Conservation (phyloP, 2,888 invertebrate genomes). For the Melinopterus prodromus region DNA sequence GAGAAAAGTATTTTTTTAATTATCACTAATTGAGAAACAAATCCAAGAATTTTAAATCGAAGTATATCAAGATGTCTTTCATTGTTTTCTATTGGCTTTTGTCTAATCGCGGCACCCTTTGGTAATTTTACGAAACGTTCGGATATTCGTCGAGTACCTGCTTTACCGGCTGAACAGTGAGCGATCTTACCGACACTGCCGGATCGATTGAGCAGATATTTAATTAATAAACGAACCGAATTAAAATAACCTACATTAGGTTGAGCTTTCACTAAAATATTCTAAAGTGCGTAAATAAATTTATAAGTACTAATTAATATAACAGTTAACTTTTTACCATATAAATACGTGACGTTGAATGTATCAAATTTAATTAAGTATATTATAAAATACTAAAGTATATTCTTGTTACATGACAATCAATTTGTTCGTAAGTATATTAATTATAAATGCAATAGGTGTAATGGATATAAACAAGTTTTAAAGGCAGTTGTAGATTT, state of each 20-base stretch:
- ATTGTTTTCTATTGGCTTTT: background rate
- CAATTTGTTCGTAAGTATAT: slow-evolving; percentile 33
- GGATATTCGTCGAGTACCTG: background rate
- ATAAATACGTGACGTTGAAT: background rate
- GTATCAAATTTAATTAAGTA: background rate
- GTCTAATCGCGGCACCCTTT: background rate
- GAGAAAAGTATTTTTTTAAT: background rate
- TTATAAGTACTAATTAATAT: slow-evolving; percentile 4
- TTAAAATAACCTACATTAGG: background rate
- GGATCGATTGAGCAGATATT: background rate
- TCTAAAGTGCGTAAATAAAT: background rate
- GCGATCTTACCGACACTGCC: background rate
- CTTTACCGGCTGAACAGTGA: background rate
- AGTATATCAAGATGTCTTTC: background rate
- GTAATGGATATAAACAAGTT: slow-evolving; percentile 17
- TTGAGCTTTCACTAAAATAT: background rate
- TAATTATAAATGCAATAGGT: slow-evolving; percentile 25
- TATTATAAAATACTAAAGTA: slow-evolving; percentile 30
- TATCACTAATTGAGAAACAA: background rate
- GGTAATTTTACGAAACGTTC: background rate
- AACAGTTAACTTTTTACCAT: background rate
- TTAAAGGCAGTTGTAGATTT: slow-evolving; percentile 18
- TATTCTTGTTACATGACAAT: slow-evolving; percentile 48
- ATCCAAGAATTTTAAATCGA: background rate
- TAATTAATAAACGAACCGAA: background rate